phyloP scores from a whole-genome alignment of 2,888 invertebrate genomes.

The Aporophyla lueneburgensis region DNA sequence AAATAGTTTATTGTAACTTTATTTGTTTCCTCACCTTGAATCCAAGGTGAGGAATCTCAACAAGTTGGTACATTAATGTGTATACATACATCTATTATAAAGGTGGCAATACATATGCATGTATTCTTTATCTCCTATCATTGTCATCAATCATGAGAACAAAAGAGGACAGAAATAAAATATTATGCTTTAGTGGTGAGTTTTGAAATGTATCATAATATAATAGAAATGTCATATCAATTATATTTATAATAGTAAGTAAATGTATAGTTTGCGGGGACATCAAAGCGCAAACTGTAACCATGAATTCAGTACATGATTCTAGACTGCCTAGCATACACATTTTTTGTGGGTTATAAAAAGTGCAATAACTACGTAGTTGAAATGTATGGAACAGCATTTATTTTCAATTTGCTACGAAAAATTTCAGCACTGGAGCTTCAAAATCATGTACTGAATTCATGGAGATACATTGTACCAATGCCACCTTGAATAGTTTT shows the following conservation, averaged over 20 bases:
- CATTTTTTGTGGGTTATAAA: no score
- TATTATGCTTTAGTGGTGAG: not conserved
- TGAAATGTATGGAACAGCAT: no score
- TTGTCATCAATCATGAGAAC: not conserved
- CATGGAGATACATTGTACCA: no score
- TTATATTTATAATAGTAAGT: not conserved
- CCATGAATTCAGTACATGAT: no score
- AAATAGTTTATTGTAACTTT: conserved; percentile 35
- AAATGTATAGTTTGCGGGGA: not conserved
- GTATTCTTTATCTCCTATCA: conserved; percentile 9
- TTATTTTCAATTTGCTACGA: no score
- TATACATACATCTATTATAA: conserved; percentile 2
- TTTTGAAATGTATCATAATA: not conserved
- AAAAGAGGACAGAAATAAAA: not conserved
- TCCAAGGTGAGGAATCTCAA: conserved; percentile 44
- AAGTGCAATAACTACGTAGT: no score
- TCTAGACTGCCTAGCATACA: no score
- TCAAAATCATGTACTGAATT: no score
- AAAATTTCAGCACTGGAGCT: no score
- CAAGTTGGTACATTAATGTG: conserved; percentile 19
- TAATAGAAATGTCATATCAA: not conserved
- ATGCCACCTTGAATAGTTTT: no score
- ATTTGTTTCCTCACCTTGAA: conserved; percentile 45
- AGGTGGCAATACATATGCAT: not conserved
- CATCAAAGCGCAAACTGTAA: no score